Conservation (phyloP, 2,888 invertebrate species). For the Cloeon dipterum region DNA sequence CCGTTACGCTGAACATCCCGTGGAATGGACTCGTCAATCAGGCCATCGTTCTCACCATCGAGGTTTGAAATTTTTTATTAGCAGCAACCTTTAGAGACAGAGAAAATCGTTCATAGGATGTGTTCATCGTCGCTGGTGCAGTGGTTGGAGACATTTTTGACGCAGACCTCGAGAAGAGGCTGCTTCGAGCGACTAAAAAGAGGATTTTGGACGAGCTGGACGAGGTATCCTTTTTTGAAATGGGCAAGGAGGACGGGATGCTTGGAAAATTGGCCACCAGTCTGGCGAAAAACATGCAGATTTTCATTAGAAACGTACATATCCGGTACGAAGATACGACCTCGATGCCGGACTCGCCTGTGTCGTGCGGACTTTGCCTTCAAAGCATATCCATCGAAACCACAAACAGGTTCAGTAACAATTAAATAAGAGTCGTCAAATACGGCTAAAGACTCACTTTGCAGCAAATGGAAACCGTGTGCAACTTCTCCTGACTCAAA, state of each 20-base stretch:
- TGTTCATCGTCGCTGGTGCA: constrained; percentile 53
- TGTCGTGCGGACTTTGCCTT: constrained; percentile 54
- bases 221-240: constrained; percentile 26
- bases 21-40: constrained; percentile 55
- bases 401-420: constrained; percentile 40
- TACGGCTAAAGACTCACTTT: too few relatives aligned
- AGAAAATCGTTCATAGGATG: constrained; percentile 23
- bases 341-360: constrained; percentile 34
- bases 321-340: constrained; percentile 57
- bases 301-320: constrained; percentile 54
- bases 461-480: constrained; percentile 53
- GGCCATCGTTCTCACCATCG: constrained; percentile 45
- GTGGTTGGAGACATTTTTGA: constrained; percentile 44
- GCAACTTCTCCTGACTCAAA: constrained; percentile 32
- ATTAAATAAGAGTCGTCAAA: background rate
- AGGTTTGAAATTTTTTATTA: constrained; percentile 19
- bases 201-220: constrained; percentile 44
- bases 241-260: constrained; percentile 24
- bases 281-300: constrained; percentile 56
- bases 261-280: constrained; percentile 50
- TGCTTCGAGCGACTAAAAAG: constrained; percentile 46
- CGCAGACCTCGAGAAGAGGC: constrained; percentile 43
- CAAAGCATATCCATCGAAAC: constrained; percentile 56
- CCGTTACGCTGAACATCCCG: constrained; percentile 48
- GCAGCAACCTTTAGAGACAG: too few relatives aligned